These are phyloP conservation scores for Myrmophylax atrothorax DNA, from an alignment of 2,113 vertebrate genomes.

Conservation along the genomic window DNA sequence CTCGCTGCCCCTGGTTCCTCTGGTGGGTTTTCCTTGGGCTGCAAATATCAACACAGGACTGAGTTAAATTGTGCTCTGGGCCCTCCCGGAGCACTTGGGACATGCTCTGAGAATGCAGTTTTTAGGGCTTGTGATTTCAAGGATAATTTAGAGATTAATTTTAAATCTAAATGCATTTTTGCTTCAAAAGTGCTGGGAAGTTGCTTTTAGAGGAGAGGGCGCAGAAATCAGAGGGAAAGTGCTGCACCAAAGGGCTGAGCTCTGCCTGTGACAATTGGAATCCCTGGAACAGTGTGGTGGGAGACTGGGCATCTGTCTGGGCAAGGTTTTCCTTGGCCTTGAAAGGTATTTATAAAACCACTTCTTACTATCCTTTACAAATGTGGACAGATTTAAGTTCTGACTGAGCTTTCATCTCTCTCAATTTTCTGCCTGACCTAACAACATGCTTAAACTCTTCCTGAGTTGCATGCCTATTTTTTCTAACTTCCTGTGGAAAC, in stretches of 20 bases:
- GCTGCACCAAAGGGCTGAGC: rapidly evolving
- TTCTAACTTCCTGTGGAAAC: background rate
- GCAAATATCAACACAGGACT: background rate
- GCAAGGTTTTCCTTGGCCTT: background rate
- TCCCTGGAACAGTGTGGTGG: rapidly evolving
- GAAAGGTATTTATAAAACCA: background rate
- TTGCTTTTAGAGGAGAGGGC: background rate
- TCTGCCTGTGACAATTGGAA: rapidly evolving
- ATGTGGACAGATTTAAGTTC: background rate
- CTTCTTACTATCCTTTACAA: background rate
- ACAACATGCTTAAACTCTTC: background rate
- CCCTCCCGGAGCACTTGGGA: background rate
- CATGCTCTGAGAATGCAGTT: rapidly evolving
- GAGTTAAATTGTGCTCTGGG: background rate
- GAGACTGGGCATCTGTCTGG: rapidly evolving
- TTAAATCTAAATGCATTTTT: background rate
- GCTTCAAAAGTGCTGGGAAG: background rate
- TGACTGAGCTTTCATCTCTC: background rate
- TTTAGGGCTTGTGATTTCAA: background rate
- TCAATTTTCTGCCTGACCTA: background rate
- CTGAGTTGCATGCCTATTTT: background rate
- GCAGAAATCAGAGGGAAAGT: background rate
- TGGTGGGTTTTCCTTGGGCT: background rate
- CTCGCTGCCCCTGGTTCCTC: rapidly evolving
- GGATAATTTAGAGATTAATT: background rate